These are phyloP conservation scores for Actinia tenebrosa DNA, from an alignment of 64 coral and sea anemone species.

Conservation along the genomic window DNA sequence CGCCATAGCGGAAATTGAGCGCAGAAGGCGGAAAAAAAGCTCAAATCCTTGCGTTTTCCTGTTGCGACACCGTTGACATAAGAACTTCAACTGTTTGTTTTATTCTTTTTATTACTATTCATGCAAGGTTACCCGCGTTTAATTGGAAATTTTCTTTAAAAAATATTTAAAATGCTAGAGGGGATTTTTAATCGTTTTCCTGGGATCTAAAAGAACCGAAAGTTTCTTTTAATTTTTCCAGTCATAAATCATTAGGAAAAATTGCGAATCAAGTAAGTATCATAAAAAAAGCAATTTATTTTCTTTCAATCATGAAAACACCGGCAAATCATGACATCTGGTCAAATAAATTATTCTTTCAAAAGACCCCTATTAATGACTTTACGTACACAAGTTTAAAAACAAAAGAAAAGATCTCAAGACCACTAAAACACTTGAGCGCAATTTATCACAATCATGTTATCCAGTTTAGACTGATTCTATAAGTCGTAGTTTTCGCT, in stretches of 20 bases:
- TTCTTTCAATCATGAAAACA: background rate
- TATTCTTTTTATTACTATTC: background rate
- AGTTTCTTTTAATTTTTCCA: background rate
- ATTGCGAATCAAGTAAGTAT: background rate
- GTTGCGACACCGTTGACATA: background rate
- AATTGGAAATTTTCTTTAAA: background rate
- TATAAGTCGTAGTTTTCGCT: no score
- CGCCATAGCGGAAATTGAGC: no score
- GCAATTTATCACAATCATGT: background rate
- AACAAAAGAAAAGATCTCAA: background rate
- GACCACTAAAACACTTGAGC: background rate
- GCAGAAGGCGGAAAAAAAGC: no score
- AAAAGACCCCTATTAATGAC: background rate
- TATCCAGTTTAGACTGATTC: no score
- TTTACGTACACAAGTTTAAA: background rate
- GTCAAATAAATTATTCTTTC: background rate
- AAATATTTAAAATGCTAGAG: no score
- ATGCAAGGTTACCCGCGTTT: background rate
- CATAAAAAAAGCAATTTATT: no score
- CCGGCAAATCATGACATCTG: background rate
- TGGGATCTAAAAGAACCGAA: background rate
- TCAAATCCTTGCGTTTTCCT: background rate
- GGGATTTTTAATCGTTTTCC: no score
- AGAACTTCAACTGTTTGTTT: background rate
- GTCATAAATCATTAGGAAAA: background rate